Evolutionary conservation across 1,140 invertebrate genomes (phyloP).

Genomic region (Tetramorium simillimum): DNA sequence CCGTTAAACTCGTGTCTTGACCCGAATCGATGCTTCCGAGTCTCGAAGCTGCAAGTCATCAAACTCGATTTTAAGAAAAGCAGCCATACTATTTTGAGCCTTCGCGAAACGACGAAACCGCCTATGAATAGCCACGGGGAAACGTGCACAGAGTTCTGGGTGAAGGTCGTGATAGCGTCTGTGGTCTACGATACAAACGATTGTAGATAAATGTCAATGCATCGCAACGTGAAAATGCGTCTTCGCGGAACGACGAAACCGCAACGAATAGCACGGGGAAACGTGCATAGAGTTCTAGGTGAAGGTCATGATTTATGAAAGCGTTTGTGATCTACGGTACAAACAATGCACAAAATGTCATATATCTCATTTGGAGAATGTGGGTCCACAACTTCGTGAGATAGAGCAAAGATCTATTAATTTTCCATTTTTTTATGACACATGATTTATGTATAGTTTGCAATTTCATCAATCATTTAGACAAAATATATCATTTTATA

Average conservation of each 20-base stretch:
- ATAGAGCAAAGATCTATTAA: background rate
- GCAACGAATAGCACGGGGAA: slow-evolving; percentile 57
- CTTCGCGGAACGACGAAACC: background rate
- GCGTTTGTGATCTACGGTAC: background rate
- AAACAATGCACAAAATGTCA: background rate
- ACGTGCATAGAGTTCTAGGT: slow-evolving; percentile 64
- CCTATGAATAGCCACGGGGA: slow-evolving; percentile 58
- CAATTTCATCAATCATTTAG: background rate
- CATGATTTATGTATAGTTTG: background rate
- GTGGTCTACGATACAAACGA: background rate
- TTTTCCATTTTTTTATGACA: background rate
- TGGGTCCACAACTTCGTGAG: background rate
- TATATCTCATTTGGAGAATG: background rate
- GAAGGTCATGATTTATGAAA: slow-evolving; percentile 53
- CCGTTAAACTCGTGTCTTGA: slow-evolving; percentile 23
- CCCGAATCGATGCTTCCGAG: background rate
- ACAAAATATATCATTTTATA: background rate
- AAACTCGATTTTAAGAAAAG: slow-evolving; percentile 18
- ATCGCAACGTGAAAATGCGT: background rate
- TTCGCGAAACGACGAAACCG: slow-evolving; percentile 13
- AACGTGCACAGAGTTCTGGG: slow-evolving; percentile 62
- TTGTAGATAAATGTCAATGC: background rate
- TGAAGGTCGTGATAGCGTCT: slow-evolving; percentile 56
- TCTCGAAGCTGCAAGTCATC: slow-evolving; percentile 17
- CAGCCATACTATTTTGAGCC: background rate